phyloP scores from a whole-genome alignment of 2,113 vertebrate species.

The Oryzias curvinotus region DNA sequence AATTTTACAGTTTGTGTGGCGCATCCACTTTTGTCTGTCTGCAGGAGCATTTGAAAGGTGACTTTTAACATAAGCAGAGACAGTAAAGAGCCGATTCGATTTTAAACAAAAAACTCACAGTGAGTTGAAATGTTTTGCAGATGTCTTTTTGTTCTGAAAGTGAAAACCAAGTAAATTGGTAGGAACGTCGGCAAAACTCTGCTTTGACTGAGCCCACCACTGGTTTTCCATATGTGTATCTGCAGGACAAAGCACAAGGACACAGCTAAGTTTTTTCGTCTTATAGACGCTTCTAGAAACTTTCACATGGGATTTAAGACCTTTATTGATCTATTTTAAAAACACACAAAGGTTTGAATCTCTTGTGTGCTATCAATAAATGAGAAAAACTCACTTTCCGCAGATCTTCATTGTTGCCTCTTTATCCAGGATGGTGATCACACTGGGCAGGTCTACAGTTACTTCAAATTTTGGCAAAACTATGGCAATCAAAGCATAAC shows the following conservation, averaged over 20 bases:
- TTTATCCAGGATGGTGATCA: conserved; percentile 64
- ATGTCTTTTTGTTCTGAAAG: rapidly evolving
- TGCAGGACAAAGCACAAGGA: conserved; percentile 20
- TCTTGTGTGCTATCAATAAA: too few species aligned
- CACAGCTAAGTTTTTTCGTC: too few species aligned
- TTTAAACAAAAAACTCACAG: conserved; percentile 46
- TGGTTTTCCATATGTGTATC: conserved; percentile 79
- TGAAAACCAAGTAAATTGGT: conserved; percentile 5
- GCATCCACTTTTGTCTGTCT: conserved; percentile 75
- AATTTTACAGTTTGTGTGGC: conserved; percentile 47
- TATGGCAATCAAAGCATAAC: conserved; percentile 32
- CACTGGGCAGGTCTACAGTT: conserved; percentile 58
- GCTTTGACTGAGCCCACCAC: conserved; percentile 66
- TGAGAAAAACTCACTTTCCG: conserved; percentile 68
- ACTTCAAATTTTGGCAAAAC: conserved; percentile 80
- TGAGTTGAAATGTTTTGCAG: conserved; percentile 57
- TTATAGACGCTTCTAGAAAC: too few species aligned
- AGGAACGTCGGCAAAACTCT: conserved; percentile 39
- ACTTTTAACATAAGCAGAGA: too few species aligned
- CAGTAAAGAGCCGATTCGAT: background rate
- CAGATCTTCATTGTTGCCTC: conserved; percentile 60
- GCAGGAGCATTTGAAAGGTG: background rate
- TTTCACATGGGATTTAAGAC: too few species aligned
- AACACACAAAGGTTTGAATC: too few species aligned
- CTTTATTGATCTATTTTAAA: too few species aligned